A percentile compares a stretch with the other conserved stretches of the same genome.
These are phyloP conservation scores for Caenorhabditis japonica DNA, from an alignment of 2,888 invertebrate genomes.

Conservation along the genomic window DNA sequence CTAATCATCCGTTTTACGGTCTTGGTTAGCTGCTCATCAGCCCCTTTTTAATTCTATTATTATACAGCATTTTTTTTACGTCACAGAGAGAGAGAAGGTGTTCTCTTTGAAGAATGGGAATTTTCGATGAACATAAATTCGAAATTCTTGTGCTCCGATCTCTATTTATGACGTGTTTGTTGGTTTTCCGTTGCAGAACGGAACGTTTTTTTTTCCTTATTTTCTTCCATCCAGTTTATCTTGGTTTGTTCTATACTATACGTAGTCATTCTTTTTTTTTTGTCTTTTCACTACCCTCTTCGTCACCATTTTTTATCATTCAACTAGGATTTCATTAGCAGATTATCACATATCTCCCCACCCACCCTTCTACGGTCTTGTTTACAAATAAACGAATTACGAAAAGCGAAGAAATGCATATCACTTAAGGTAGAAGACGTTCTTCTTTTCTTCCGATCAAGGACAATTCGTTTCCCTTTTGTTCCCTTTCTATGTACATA, in stretches of 20 bases:
- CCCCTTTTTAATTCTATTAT: no score
- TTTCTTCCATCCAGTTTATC: conserved; percentile 10
- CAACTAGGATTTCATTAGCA: conserved; percentile 27
- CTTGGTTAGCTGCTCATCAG: background rate
- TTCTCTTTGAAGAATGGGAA: no score
- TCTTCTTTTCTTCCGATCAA: background rate
- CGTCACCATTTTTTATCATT: conserved; percentile 16
- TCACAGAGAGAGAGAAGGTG: no score
- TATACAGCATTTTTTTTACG: no score
- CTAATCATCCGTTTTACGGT: conserved; percentile 10
- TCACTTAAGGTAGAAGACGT: no score
- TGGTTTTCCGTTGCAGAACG: conserved; percentile 6
- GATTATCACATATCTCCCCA: background rate
- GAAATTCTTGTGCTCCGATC: no score
- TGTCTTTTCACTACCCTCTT: background rate
- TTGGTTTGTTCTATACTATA: background rate
- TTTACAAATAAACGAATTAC: conserved; percentile 23
- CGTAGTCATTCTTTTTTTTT: background rate
- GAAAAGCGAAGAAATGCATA: no score
- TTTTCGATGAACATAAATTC: no score
- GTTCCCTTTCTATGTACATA: no score
- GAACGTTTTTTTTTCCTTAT: conserved; percentile 1
- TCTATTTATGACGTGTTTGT: background rate
- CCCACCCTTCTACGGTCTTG: conserved; percentile 11
- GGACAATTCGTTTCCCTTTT: no score